Evolutionary conservation across 2,797 vertebrate species (phyloP).

Genomic region (Danionella dracula): DNA sequence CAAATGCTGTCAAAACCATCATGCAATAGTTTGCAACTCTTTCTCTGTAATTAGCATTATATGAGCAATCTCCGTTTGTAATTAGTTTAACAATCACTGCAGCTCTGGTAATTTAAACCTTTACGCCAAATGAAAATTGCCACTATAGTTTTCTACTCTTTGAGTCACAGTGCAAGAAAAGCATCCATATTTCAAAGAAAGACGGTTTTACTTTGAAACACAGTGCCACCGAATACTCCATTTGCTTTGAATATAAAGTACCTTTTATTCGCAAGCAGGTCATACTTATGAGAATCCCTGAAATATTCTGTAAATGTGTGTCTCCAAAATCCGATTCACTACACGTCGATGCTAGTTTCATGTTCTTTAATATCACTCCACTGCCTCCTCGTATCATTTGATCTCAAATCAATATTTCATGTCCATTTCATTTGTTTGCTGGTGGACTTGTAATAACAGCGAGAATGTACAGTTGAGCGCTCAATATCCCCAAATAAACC

Average conservation of each 20-base stretch:
- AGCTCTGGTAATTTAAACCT: not conserved
- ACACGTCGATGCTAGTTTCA: not conserved
- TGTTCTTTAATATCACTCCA: not conserved
- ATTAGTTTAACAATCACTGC: not conserved
- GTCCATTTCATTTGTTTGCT: not conserved
- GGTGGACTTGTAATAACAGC: not conserved
- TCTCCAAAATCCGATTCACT: not conserved
- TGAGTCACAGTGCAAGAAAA: not conserved
- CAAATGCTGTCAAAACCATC: no score
- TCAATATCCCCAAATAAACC: not conserved
- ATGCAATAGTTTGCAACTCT: not conserved
- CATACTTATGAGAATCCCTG: not conserved
- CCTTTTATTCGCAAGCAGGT: not conserved
- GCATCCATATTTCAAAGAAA: not conserved
- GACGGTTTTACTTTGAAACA: not conserved
- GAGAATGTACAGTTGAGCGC: not conserved
- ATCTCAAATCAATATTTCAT: not conserved
- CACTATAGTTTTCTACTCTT: not conserved
- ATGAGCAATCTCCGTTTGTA: not conserved
- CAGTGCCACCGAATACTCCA: not conserved
- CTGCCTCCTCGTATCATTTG: not conserved
- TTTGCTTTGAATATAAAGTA: not conserved
- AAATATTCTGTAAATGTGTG: not conserved
- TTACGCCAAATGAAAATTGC: not conserved
- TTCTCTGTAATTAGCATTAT: not conserved